These are phyloP conservation scores for Oncorhynchus mykiss DNA, from an alignment of 2,113 vertebrate species.

Conservation along the genomic window DNA sequence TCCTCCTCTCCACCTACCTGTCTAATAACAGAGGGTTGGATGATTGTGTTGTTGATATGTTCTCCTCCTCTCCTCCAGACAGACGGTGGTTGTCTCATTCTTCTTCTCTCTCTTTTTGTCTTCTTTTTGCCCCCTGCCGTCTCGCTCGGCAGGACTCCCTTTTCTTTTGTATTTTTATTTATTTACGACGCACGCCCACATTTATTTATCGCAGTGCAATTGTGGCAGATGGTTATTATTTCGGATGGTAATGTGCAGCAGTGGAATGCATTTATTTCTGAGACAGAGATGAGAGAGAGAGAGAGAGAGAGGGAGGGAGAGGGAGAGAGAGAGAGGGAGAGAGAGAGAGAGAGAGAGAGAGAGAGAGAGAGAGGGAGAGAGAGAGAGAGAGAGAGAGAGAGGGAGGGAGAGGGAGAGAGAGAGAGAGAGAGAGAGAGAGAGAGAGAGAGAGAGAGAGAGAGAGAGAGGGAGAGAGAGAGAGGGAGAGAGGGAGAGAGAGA, in stretches of 20 bases:
- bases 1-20: not conserved
- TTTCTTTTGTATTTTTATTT: constrained; percentile 3
- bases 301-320: not conserved
- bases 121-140: constrained; percentile 8
- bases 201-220: constrained; percentile 14
- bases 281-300: not conserved
- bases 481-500: not conserved
- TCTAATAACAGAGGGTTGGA: constrained; percentile 18
- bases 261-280: not conserved
- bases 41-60: constrained; percentile 16
- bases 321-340: not conserved
- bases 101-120: not conserved
- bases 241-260: not conserved
- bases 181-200: constrained; percentile 7
- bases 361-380: not conserved
- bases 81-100: constrained; percentile 16
- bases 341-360: not conserved
- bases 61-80: not conserved
- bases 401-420: not conserved
- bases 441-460: not conserved
- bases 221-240: constrained; percentile 8
- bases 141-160: not conserved
- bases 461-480: not conserved
- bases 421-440: not conserved
- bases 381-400: too few relatives aligned